Evolutionary conservation across 2,888 invertebrate species (phyloP), one percentile per base, ranked within the genome.

Genomic region (Agrenia bidenticulata): DNA sequence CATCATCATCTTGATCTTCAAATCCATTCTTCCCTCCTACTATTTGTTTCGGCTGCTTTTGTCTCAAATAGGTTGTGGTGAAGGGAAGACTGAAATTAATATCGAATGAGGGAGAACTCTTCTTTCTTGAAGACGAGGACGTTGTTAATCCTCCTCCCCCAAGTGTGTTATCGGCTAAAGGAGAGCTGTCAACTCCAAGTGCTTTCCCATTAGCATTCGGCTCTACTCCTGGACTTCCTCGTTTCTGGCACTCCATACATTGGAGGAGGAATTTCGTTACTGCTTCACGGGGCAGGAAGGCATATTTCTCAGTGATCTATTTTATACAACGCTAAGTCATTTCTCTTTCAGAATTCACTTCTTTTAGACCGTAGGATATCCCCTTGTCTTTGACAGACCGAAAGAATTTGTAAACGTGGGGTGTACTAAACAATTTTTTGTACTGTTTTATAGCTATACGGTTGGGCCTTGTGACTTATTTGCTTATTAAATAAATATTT

Each of bases 251-350:
- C 81, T 94, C 94, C 50, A 91, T 89, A 81, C 95, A 96, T 77
- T 94, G 92, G 81, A 95, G 88, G 66, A 96, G 87, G 83, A 96
- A 96, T 77, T 93, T 88, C 66, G 96, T 96, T 79, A 96, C 95
- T 57, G 96, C 95, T 82, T 96, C 96, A 64, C 96, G 88, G 2
- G 96, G 96, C 77, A 96, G 85, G 80, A 95, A 96, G 58, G 94
- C 94, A 84, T 93, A 96, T 68, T 92, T 94, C 83, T 96, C 95
- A 60, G 95, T 94, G 79, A 96, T 95, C 96, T 96, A 86, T 66
- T 32, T 32, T 32, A 83, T 88, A 87, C 83, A 96, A 95, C 80
- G 94, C 95, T 84, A 94, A 86, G 82, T 96, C 96, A 0, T 95
- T 96, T 74, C 94, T 85, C 80, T 96, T 96, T 80, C n/a, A n/a